phyloP scores from a whole-genome alignment of 2,888 invertebrate genomes.

The Drosophila anceps region DNA sequence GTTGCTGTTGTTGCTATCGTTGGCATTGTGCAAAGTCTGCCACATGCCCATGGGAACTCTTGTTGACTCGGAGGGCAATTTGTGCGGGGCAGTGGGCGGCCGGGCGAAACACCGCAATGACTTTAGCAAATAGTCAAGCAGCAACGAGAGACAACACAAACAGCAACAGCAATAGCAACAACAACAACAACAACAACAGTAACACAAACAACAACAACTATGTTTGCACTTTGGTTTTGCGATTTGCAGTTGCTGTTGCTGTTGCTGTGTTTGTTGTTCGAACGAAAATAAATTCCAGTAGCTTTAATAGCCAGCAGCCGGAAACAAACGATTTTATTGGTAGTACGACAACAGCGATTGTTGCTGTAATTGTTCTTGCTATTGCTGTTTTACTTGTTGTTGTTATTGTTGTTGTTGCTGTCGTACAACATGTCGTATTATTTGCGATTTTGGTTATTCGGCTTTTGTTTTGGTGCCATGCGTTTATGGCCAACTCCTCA shows the following conservation, averaged over 20 bases:
- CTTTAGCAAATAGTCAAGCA: slow-evolving; percentile 79
- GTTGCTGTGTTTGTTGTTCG: slow-evolving; percentile 68
- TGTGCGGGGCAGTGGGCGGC: slow-evolving; percentile 40
- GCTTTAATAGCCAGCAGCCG: slow-evolving; percentile 67
- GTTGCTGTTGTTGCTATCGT: slow-evolving; percentile 18
- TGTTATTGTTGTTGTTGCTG: slow-evolving; percentile 59
- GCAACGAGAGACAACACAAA: slow-evolving; percentile 54
- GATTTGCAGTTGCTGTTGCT: slow-evolving; percentile 71
- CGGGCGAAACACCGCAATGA: slow-evolving; percentile 71
- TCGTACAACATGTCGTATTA: slow-evolving; percentile 78
- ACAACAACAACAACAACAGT: slow-evolving; percentile 32
- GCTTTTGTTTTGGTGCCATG: slow-evolving; percentile 62
- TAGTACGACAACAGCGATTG: slow-evolving; percentile 62
- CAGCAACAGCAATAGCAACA: slow-evolving; percentile 43
- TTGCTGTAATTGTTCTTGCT: slow-evolving; percentile 60
- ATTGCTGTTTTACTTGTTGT: slow-evolving; percentile 48
- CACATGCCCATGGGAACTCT: slow-evolving; percentile 48
- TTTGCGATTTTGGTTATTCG: slow-evolving; percentile 77
- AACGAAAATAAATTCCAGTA: slow-evolving; percentile 75
- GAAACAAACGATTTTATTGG: slow-evolving; percentile 81
- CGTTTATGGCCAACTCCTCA: slow-evolving; percentile 42
- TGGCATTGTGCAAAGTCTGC: slow-evolving; percentile 68
- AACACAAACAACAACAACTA: slow-evolving; percentile 38
- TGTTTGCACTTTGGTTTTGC: slow-evolving; percentile 82
- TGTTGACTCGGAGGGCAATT: slow-evolving; percentile 53